phyloP scores from a whole-genome alignment of 2,888 invertebrate genomes.

The Nycteola revayana region DNA sequence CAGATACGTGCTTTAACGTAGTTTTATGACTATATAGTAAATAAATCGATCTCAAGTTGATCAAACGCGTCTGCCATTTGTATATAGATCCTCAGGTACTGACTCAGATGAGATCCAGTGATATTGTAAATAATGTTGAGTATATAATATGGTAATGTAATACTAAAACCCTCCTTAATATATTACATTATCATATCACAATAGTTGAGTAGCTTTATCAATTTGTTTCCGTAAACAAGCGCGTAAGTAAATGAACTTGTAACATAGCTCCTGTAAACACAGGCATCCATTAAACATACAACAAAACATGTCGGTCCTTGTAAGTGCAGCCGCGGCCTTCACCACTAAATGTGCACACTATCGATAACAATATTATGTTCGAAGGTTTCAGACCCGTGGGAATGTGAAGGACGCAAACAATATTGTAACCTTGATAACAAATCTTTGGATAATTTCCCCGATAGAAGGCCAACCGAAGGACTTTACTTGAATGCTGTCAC shows the following conservation, averaged over 20 bases:
- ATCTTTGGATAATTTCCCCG: conserved; percentile 40
- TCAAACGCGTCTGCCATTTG: too few relatives aligned
- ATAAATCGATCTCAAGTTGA: background rate
- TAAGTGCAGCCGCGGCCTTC: conserved; percentile 16
- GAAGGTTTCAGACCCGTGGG: conserved; percentile 36
- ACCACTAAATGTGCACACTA: conserved; percentile 15
- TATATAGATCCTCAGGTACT: too few relatives aligned
- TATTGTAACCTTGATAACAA: conserved; percentile 46
- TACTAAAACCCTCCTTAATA: too few relatives aligned
- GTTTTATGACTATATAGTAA: too few relatives aligned
- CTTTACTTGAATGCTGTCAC: conserved; percentile 26
- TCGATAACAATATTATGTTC: conserved; percentile 17
- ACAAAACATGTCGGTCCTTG: conserved; percentile 18
- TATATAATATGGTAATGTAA: too few relatives aligned
- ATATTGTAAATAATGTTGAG: too few relatives aligned
- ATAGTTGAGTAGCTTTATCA: too few relatives aligned
- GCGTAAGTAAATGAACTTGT: too few relatives aligned
- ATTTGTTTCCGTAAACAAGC: too few relatives aligned
- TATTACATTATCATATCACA: too few relatives aligned
- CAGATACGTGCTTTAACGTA: too few relatives aligned
- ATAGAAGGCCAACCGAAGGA: conserved; percentile 42
- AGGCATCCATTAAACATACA: background rate
- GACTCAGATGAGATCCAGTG: too few relatives aligned
- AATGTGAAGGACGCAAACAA: conserved; percentile 44
- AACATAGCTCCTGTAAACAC: conserved; percentile 2